Evolutionary conservation across 1,140 invertebrate species (phyloP).

Genomic region (Subanguina moxae): DNA sequence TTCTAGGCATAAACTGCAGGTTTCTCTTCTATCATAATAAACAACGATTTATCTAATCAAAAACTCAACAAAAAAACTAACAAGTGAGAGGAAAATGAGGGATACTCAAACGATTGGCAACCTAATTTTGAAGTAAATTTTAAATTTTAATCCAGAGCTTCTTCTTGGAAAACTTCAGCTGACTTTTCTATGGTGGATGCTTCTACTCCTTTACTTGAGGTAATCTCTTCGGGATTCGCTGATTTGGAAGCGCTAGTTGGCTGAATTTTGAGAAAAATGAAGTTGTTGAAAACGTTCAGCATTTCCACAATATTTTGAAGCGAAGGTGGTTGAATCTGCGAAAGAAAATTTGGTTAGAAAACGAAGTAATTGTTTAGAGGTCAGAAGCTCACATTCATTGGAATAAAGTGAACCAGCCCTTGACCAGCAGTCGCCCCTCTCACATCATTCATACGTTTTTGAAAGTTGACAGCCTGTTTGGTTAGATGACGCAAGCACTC

Average conservation of each 20-base stretch:
- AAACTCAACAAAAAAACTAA: too few species aligned
- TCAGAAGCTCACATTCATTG: constrained; percentile 3
- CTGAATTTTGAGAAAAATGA: constrained; percentile 9
- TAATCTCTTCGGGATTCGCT: not conserved
- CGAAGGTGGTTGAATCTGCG: constrained; percentile 24
- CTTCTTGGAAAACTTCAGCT: not conserved
- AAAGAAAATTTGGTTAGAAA: not conserved
- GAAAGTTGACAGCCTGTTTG: constrained; percentile 34
- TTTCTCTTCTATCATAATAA: too few species aligned
- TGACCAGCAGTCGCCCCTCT: not conserved
- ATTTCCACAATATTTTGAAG: constrained; percentile 33
- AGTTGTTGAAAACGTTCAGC: constrained; percentile 30
- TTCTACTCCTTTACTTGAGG: not conserved
- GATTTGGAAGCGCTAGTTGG: not conserved
- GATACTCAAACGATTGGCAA: too few species aligned
- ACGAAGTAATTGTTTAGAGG: too few species aligned
- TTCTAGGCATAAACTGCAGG: too few species aligned
- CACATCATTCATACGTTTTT: constrained; percentile 33
- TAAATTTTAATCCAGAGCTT: not conserved
- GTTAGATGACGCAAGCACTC: constrained; percentile 33
- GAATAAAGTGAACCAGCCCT: constrained; percentile 1
- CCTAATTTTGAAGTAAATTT: too few species aligned
- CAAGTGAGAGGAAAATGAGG: too few species aligned
- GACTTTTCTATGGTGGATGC: not conserved
- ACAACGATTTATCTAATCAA: too few species aligned